Conservation (phyloP, 30 jellyfish, hydroid and myxozoan species). For the Cassiopea andromeda region DNA sequence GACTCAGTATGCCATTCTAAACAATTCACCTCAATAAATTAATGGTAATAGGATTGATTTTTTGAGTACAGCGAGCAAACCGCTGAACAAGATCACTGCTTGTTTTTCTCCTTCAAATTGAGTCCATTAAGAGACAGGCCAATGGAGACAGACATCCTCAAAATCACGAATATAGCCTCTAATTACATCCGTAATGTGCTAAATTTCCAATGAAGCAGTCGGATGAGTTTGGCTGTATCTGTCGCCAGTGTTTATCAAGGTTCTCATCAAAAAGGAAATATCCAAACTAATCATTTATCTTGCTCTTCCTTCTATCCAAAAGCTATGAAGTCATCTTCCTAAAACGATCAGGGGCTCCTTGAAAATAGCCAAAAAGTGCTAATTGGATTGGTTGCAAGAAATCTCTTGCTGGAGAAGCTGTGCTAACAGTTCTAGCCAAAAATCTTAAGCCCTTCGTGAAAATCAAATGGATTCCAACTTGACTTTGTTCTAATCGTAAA, state of each 20-base stretch:
- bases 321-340: not conserved
- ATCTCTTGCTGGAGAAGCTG: too few relatives aligned
- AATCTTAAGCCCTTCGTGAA: too few relatives aligned
- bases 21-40: not conserved
- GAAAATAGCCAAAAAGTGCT: too few relatives aligned
- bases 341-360: not conserved
- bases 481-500: too few relatives aligned
- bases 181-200: slow-evolving; percentile 41
- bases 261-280: not conserved
- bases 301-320: not conserved
- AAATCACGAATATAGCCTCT: slow-evolving; percentile 1
- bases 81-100: not conserved
- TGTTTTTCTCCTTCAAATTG: not conserved
- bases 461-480: too few relatives aligned
- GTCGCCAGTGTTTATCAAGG: slow-evolving; percentile 30
- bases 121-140: slow-evolving; percentile 4
- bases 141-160: slow-evolving; percentile 36
- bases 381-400: too few relatives aligned
- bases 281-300: not conserved
- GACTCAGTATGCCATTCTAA: not conserved
- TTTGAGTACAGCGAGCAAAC: not conserved
- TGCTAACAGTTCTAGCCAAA: too few relatives aligned
- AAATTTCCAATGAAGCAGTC: slow-evolving; percentile 1
- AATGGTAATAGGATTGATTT: not conserved
- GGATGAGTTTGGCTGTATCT: not conserved